Base-by-base conservation (phyloP, 2,113 vertebrate genomes). In the Salvelinus fontinalis region DNA sequence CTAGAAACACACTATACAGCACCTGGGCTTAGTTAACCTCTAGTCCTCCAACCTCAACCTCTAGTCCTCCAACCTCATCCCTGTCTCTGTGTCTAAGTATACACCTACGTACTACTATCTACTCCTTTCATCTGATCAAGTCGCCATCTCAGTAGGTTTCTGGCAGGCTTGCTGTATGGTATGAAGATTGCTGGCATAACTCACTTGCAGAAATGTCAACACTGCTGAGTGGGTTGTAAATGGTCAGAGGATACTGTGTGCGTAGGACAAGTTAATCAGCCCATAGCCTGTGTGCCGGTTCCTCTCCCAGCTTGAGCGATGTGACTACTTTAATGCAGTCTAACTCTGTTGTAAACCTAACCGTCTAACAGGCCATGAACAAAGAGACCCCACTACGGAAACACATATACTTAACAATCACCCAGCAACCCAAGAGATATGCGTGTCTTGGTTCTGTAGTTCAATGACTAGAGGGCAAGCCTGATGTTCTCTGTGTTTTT, bases 381-480 rank as follows among this genome's bases (percentile, higher is more conserved):
- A 44, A 44, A 44, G 39, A 44, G 2, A 11, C 39, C 39, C 39
- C 39, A 44, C 39, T 44, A 44, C 39, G 39, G 39, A 44, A 44
- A 12, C 39, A 44, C 39, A 44, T 44, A 44, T 44, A 44, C 39
- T 48, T 78, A 31, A 78, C n/a, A 44, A 66, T 78, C 78, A 60
- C 88, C 70, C 82, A 85, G 87, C 84, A 88, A 90, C 87, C 67
- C 29, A 27, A 77, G 51, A 81, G 49, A 78, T 83, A 81, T 39
- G 71, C 39, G 44, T 77, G 73, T 77, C 3, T 26, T 16, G 39
- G 69, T 34, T 34, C 16, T n/a, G 49, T 69, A 57, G 51, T 60
- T 81, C 14, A 39, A 81, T 73, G 65, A 44, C 75, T 76, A 57
- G 78, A 83, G 31, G 71, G 26, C 68, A 73, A 80, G 57, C 75